A percentile compares a stretch with the other conserved stretches of the same genome.
phyloP scores from a whole-genome alignment of 1,140 invertebrate genomes.

The Diabrotica undecimpunctata region DNA sequence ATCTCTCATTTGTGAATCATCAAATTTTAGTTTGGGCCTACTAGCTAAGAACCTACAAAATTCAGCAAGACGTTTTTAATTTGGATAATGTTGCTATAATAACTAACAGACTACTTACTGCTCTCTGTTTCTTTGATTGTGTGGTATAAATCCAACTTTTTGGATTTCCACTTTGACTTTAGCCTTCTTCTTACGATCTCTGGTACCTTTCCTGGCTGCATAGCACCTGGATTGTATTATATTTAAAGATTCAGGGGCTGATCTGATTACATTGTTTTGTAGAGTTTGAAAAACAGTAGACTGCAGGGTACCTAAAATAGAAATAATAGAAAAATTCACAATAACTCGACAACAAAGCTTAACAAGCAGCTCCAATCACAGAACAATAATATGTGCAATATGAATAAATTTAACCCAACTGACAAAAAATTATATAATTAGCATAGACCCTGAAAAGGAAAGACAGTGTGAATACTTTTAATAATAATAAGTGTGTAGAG shows the following conservation, averaged over 20 bases:
- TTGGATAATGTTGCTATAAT: no score
- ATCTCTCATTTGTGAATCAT: slow-evolving; percentile 55
- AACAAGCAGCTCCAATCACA: no score
- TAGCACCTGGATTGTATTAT: slow-evolving; percentile 40
- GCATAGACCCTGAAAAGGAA: no score
- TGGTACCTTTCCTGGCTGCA: slow-evolving; percentile 73
- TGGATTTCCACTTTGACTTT: slow-evolving; percentile 68
- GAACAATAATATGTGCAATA: no score
- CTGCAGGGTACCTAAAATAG: slow-evolving; percentile 5
- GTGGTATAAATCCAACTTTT: slow-evolving; percentile 64
- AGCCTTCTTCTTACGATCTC: slow-evolving; percentile 63
- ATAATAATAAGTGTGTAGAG: no score
- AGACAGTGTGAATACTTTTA: no score
- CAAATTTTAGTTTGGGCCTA: slow-evolving; percentile 44
- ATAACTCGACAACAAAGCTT: no score
- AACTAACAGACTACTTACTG: slow-evolving; percentile 36
- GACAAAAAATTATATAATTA: no score
- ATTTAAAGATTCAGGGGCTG: slow-evolving; percentile 7
- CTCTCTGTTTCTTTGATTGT: slow-evolving; percentile 55
- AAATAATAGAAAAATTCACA: not conserved
- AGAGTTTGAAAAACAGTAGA: not conserved
- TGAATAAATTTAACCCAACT: no score
- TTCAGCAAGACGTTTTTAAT: not conserved
- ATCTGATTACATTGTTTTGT: slow-evolving; percentile 8
- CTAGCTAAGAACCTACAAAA: slow-evolving; percentile 26